Conservation (phyloP, 1,140 invertebrate species). For the Aporrectodea caliginosa region DNA sequence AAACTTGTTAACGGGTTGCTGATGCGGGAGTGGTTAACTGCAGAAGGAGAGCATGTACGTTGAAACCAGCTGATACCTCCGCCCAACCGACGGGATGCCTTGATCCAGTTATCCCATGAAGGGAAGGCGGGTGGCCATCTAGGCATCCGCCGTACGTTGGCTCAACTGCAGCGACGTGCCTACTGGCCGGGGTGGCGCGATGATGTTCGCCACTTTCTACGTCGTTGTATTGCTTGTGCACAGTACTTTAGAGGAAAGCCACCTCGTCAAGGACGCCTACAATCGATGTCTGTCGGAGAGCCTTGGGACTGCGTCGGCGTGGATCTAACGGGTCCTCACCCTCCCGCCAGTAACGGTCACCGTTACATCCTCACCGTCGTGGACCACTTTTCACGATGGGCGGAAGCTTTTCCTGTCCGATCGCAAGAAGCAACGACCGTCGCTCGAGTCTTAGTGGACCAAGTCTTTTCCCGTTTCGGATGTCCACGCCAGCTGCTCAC, state of each 20-base stretch:
- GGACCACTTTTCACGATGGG: constrained; percentile 15
- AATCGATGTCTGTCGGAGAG: neutral
- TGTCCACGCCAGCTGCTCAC: neutral
- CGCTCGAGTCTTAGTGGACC: neutral
- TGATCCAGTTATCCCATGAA: neutral
- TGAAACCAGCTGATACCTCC: neutral
- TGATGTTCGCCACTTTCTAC: neutral
- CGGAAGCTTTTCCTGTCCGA: constrained; percentile 13
- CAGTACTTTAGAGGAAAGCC: neutral
- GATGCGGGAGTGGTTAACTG: no score
- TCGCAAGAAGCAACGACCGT: neutral
- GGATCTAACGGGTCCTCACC: no score
- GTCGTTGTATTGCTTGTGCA: neutral
- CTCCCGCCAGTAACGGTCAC: neutral
- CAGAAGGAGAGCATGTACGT: neutral
- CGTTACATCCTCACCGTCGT: constrained; percentile 7
- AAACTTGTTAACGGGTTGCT: neutral
- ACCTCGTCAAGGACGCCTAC: neutral
- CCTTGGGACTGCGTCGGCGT: no score
- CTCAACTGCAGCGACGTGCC: neutral
- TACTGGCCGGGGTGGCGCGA: neutral
- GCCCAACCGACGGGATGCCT: neutral
- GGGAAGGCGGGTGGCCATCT: neutral
- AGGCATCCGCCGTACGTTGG: neutral
- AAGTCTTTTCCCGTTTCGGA: neutral